Conservation (phyloP, 2,888 invertebrate genomes). For the Megaustenia siamemsis region DNA sequence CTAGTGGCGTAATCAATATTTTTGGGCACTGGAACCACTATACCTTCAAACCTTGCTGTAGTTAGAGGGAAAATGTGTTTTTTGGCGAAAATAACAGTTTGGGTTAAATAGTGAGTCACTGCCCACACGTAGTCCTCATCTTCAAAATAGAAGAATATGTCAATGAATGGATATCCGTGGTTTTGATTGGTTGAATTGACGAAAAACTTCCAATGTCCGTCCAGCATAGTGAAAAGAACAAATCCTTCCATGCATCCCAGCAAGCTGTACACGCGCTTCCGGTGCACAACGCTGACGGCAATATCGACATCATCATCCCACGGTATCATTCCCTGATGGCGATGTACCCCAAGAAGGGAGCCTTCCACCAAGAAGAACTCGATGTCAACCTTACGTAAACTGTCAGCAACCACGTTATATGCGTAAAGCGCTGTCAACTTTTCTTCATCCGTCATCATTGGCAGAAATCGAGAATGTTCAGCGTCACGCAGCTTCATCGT, state of each 20-base stretch:
- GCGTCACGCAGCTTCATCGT: background rate
- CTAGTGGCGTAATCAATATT: background rate
- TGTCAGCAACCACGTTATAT: slow-evolving; percentile 5
- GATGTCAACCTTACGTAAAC: slow-evolving; percentile 18
- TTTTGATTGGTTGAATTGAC: background rate
- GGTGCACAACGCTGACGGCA: slow-evolving; percentile 1
- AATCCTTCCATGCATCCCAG: slow-evolving; percentile 16
- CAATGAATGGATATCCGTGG: slow-evolving; percentile 24
- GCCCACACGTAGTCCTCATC: slow-evolving; percentile 33
- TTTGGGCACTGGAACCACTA: slow-evolving; percentile 27
- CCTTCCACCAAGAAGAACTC: slow-evolving; percentile 51
- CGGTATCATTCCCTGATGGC: slow-evolving; percentile 30
- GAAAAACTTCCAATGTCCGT: slow-evolving; percentile 27
- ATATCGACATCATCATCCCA: slow-evolving; percentile 48
- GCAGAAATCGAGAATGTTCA: slow-evolving; percentile 19
- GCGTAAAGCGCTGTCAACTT: background rate
- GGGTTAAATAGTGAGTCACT: slow-evolving; percentile 7
- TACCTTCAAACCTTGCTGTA: slow-evolving; percentile 19
- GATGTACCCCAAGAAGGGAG: slow-evolving; percentile 44
- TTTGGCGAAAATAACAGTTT: background rate
- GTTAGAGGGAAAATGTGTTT: slow-evolving; percentile 19
- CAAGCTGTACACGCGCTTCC: background rate
- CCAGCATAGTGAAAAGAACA: background rate
- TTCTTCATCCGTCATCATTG: background rate
- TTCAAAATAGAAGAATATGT: slow-evolving; percentile 43